Evolutionary conservation across 2,113 vertebrate genomes (phyloP), one percentile per base, ranked within the genome.

Genomic region (Butorides virescens): DNA sequence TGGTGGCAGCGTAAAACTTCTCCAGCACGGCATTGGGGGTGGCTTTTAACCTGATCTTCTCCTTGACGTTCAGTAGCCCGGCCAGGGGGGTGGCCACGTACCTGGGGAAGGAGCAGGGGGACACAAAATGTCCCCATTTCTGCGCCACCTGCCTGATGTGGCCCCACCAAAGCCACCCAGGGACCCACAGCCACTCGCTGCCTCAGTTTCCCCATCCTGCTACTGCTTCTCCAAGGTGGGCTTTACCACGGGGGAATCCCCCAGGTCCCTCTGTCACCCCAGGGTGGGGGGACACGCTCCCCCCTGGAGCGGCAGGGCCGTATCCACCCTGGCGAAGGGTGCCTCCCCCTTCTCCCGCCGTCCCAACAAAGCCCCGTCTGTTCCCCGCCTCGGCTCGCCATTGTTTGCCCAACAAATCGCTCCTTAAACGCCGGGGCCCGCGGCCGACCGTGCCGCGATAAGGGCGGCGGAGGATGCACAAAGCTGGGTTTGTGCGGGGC

Each of bases 1-100:
- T 95, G 30, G 97, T 96, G 80, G 97, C 97, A 58, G 97, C 96
- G 36, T 99, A 99, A 86, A 98, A 98, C 36, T 97, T 98, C 94
- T 99, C 99, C 97, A 99, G 97, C 92, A 98, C 97, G 5, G 98
- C 94, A 2, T 98, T 99, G 50, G 98, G 98, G 30, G 98, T 86
- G 18, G 98, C 99, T 95, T 98, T 98, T 85, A 99, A 97, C 90
- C 99, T 97, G 5, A 98, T 93, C 14, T 98, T 99, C 97, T 99
- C 99, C 97, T 99, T 99, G 25, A 99, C 98, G 1, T 99, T 99
- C 39, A 99, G 97, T 8, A 99, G 95, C 76, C 97, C 96, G 4
- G 99, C 99, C 91, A 99, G 63, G 0, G 99, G 99, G 32, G 98
- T 99, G 30, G 99, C 99, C 92, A 99, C 98, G 0, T 98, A 97